phyloP scores from a whole-genome alignment of 2,113 vertebrate genomes.

The Podocnemis expansa region DNA sequence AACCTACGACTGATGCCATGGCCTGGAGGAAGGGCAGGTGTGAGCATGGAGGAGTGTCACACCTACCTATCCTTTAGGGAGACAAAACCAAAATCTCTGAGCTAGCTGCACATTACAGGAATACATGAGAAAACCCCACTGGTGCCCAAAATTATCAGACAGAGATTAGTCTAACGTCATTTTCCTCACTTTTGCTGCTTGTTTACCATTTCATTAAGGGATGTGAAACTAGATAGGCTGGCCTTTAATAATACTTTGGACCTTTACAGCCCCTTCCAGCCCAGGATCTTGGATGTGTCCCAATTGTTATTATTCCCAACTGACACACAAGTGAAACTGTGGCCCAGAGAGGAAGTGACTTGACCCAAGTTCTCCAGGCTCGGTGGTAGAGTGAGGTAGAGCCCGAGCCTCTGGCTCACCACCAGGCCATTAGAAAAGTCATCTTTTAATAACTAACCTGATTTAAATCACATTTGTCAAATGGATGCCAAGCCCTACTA shows the following conservation, averaged over 20 bases:
- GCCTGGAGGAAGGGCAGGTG: not conserved
- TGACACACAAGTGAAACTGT: not conserved
- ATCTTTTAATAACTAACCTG: not conserved
- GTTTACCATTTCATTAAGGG: not conserved
- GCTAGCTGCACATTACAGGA: too few relatives aligned
- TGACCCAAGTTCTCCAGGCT: not conserved
- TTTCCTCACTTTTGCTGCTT: not conserved
- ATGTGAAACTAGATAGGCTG: not conserved
- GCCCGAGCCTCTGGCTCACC: not conserved
- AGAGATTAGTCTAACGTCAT: not conserved
- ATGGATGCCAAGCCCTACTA: slow-evolving; percentile 48
- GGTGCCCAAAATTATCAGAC: not conserved
- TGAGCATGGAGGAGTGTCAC: not conserved
- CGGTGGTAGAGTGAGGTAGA: not conserved
- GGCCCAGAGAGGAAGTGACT: not conserved
- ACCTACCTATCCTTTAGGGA: not conserved
- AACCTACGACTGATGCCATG: not conserved
- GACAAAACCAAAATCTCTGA: not conserved
- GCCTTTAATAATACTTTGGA: not conserved
- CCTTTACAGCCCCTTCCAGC: too few relatives aligned
- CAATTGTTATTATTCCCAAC: not conserved
- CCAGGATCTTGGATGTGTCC: too few relatives aligned
- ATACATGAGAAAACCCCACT: not conserved
- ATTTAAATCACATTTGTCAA: slow-evolving; percentile 17
- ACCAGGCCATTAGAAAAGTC: not conserved